Base-by-base conservation (phyloP, 2,888 invertebrate species). In the Bruchidius siliquastri region DNA sequence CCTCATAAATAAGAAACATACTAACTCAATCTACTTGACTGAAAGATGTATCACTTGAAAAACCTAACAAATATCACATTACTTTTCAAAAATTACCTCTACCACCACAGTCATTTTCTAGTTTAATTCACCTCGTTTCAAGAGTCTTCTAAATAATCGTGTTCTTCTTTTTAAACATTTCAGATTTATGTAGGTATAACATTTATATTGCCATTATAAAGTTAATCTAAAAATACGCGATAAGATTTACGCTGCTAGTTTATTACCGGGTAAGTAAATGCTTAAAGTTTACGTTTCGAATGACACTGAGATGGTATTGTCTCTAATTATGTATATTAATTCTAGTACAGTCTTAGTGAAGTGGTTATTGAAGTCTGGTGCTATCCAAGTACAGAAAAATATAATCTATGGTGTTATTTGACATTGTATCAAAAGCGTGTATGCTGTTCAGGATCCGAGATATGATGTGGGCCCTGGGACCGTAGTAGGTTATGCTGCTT, bases 141-240 rank as follows among this genome's bases (percentile, higher is more conserved):
- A 26, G 8, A 4, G 26, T 26, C 26, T 26, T 26, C 26, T 26
- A 8, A n/a, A 26, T 26, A 13, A 49, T 49, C 13, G 13, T 49
- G 18, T 49, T 49, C 18, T 49, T 49, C 20, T 8, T n/a, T 22
- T 68, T 6, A 20, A 20, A 10, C 3, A 10, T 68, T 18, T n/a
- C 20, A 21, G 13, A 10, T 68, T 68, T 68, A 68, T 68, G 21
- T 68, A n/a, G 68, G 68, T 68, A 22, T 21, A 21, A 21, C 20
- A 22, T 68, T 72, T 72, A 68, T n/a, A 66, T 21, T 68, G 67
- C 30, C n/a, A 68, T 32, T 71, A 32, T 21, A 66, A 21, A 71
- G 66, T 71, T 66, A 66, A 71, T 66, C 20, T 22, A 4, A 0
- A 20, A 18, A 49, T 49, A 13, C 18, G 49, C 6, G 49, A 49